Base-by-base conservation (phyloP, 2,888 invertebrate genomes). In the Deilephila elpenor region DNA sequence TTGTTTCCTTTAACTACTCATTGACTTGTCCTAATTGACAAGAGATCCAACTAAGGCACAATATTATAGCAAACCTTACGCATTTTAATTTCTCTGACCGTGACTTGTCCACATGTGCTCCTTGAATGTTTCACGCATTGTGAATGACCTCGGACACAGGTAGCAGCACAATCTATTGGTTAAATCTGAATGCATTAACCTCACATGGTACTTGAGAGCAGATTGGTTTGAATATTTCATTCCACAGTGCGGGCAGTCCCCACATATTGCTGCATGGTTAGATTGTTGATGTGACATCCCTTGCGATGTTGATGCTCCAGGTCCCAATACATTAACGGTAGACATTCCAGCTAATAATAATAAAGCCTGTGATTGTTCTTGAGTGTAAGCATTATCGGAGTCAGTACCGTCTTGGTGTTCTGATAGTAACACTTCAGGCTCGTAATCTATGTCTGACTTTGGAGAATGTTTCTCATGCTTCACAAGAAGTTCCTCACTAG, bases 191-290 rank as follows among this genome's bases (percentile, higher is more conserved):
- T 96, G 96, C 91, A 96, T 96, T 85, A 96, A 89, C 79, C 96
- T 93, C 64, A 96, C 96, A 81, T 96, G 96, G 85, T 96, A 96
- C 86, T 96, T 96, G 78, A 96, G 92, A 60, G 96, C 96, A 1
- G 96, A 96, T 87, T 96, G 96, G 87, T 96, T 96, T 71, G 96
- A 96, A 88, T 96, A 96, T 76, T 96, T 95, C 93, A 96, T 96
- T 20, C 96, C 96, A 79, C 96, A 96, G 84, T 96, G 96, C 0
- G 96, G 96, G 83, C 96, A 96, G 78, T 96, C 96, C 0, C 96
- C 96, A 80, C 96, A 96, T 34, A 95, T 95, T 5, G 95, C 94
- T 20, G 95, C 94, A 77, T 95, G 95, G 76, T 95, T 95, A 7
- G 93, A 93, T 77, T 93, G 92, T 76, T 90, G 92, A 72, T 93